phyloP scores from a whole-genome alignment of 2,113 vertebrate species.

The Isichthys henryi region DNA sequence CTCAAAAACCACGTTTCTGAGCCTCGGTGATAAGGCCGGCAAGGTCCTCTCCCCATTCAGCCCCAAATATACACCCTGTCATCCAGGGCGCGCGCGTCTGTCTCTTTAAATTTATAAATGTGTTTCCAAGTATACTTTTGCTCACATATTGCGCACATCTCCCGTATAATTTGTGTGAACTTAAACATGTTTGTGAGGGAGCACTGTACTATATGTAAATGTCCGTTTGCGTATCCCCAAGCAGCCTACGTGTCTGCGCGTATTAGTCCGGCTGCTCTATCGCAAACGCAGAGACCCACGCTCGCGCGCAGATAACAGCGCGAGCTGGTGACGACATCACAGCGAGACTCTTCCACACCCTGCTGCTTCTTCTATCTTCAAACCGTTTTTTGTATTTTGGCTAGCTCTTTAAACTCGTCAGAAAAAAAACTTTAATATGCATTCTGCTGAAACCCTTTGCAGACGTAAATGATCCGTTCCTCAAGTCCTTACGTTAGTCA shows the following conservation, averaged over 20 bases:
- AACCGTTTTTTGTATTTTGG: background rate
- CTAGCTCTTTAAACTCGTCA: background rate
- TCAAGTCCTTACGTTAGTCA: background rate
- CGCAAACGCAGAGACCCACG: background rate
- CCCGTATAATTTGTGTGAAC: background rate
- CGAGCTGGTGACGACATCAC: background rate
- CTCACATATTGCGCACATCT: background rate
- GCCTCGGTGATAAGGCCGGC: background rate
- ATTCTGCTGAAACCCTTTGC: background rate
- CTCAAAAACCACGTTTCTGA: background rate
- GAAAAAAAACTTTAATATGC: background rate
- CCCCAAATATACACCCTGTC: background rate
- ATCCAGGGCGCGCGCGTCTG: background rate
- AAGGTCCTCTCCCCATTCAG: background rate
- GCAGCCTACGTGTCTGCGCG: background rate
- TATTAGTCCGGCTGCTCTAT: background rate
- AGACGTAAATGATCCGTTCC: background rate
- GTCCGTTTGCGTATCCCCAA: background rate
- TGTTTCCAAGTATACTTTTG: background rate
- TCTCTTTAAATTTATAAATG: background rate
- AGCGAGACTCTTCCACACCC: background rate
- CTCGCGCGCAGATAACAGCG: background rate
- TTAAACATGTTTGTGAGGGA: background rate
- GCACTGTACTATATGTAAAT: background rate
- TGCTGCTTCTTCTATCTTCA: background rate